Evolutionary conservation across 2,888 invertebrate genomes (phyloP), one percentile per base, ranked within the genome.

Genomic region (Strigamia maritima): DNA sequence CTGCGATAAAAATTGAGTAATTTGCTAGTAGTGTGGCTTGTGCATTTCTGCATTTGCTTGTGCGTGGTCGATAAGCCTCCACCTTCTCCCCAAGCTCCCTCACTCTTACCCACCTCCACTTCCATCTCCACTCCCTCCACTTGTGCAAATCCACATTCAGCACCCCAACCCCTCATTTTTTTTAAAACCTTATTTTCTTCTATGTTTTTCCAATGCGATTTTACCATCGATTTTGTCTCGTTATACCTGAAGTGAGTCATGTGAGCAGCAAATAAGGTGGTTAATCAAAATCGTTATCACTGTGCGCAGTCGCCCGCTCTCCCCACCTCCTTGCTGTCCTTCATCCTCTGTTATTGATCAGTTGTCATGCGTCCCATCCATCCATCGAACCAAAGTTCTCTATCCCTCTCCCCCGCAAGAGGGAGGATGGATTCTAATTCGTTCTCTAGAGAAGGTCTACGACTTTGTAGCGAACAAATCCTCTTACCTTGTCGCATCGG

Each of bases 211-310:
- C n/a, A n/a, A n/a, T 65, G 60, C 60, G 7, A 65, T 22, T 22
- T 2, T 3, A 65, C 14, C 22, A 22, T 65, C 24, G n/a, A 65
- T 65, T 24, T 24, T 24, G 22, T 24, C 24, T 65, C 60, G 19
- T 22, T 65, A 14, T 70, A 70, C 38, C 76, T 75, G 76, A 40
- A 40, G 76, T 75, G 76, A 75, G 76, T 75, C 77, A 77, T 78
- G 28, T 31, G 60, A 19, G 60, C 31, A 35, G 78, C 78, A 78
- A 78, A 78, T 78, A 78, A 78, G 60, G 60, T 78, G 78, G 78
- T 78, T 78, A 78, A 78, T 78, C 78, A 78, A 78, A 78, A 65
- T 31, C 65, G 78, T 78, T 78, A 78, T 78, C 78, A 78, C 60
- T 31, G 65, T 78, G 78, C 78, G 60, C 78, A 78, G 65, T 78